phyloP scores from a whole-genome alignment of 2,797 vertebrate species.

The Ficedula albicollis region DNA sequence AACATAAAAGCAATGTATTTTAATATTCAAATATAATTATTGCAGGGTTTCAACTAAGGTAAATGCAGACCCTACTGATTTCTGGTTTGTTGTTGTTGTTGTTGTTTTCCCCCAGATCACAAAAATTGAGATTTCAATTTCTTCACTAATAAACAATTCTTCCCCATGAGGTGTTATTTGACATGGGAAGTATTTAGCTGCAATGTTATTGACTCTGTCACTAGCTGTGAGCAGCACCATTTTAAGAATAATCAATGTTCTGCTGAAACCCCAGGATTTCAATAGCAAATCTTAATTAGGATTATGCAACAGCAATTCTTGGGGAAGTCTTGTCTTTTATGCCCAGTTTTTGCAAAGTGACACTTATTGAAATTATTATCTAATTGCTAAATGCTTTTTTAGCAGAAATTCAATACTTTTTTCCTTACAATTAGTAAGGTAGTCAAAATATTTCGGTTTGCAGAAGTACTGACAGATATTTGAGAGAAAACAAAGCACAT shows the following conservation, averaged over 20 bases:
- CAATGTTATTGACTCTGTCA: neutral
- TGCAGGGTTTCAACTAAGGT: neutral
- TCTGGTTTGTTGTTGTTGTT: neutral
- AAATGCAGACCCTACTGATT: neutral
- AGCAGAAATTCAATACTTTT: neutral
- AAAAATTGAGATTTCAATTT: neutral
- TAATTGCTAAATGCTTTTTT: neutral
- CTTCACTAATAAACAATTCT: neutral
- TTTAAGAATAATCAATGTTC: conserved; percentile 43
- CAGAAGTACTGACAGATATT: neutral
- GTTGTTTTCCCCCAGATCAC: neutral
- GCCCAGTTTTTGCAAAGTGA: neutral
- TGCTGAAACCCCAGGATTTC: conserved; percentile 9
- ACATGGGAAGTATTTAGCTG: conserved; percentile 5
- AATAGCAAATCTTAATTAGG: conserved; percentile 27
- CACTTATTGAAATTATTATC: neutral
- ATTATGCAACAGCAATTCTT: neutral
- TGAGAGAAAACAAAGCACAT: neutral
- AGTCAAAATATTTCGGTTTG: neutral
- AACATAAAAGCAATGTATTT: neutral
- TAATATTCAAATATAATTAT: neutral
- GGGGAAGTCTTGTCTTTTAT: neutral
- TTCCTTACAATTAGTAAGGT: neutral
- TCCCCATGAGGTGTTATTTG: neutral
- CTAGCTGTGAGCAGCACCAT: conserved; percentile 20